Evolutionary conservation across 2,113 vertebrate genomes (phyloP), one percentile per base, ranked within the genome.

Genomic region (Xenopus laevis): DNA sequence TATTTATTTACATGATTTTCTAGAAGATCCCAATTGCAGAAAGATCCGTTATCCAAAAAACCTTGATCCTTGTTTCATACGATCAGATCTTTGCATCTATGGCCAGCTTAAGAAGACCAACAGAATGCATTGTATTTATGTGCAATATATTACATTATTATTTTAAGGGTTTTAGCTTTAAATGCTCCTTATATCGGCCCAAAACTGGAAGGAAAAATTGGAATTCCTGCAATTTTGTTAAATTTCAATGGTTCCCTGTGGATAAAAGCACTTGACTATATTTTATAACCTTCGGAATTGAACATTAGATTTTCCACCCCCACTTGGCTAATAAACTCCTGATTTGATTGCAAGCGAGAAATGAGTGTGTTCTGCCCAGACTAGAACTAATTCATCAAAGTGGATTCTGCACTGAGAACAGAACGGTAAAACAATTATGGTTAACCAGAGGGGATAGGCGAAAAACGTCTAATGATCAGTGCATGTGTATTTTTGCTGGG

Each of bases 401-500:
- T 50, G 12, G 46, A 72, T 72, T 63, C 20, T 58, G 30, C 27
- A 62, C 9, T 33, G 58, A 30, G 59, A 50, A 46, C 18, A 23
- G 44, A 47, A 20, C 18, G 44, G 18, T 66, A 66, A 66, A 40
- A 40, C 33, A 40, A 40, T 40, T 40, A 40, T 40, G 18, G 13
- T 68, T 27, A 30, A 53, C 46, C n/a, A 15, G 33, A 21, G 16
- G 13, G 30, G 71, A 72, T 55, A 18, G 62, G 62, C 20, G n/a
- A 57, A 13, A 52, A 65, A 46, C 13, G 30, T 46, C 50, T n/a
- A 18, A 10, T 50, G 20, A n/a, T 30, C 30, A 57, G 18, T 46
- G 46, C 69, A 50, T 71, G 57, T 71, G 69, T 71, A 40, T 71
- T 72, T 64, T 47, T 65, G 52, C 65, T 73, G 62, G 62, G 71